A percentile compares a stretch with the other conserved stretches of the same genome.
These are phyloP conservation scores for Campylorhamphus procurvoides DNA, from an alignment of 2,113 vertebrate genomes.

Conservation along the genomic window DNA sequence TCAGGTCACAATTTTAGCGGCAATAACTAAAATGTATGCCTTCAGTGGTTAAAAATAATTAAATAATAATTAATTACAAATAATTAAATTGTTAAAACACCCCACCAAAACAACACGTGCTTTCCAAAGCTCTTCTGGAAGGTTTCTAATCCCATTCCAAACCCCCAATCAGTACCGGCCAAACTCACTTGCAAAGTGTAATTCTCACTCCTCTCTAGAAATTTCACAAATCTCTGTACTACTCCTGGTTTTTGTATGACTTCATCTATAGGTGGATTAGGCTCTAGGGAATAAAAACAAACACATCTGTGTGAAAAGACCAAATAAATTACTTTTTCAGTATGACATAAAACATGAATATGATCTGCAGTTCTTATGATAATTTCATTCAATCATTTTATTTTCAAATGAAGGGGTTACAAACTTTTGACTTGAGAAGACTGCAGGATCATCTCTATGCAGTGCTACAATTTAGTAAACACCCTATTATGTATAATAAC, in stretches of 20 bases:
- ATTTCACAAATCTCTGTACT: constrained; percentile 90
- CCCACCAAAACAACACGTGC: not conserved
- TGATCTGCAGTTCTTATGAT: not conserved
- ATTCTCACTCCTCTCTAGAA: constrained; percentile 89
- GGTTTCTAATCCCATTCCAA: not conserved
- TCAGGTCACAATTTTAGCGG: not conserved
- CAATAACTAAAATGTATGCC: not conserved
- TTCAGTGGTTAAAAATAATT: not conserved
- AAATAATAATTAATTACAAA: not conserved
- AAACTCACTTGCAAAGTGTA: constrained; percentile 88
- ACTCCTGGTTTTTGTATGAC: constrained; percentile 90
- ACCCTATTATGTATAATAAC: not conserved
- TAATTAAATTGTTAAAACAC: not conserved
- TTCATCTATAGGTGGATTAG: constrained; percentile 94
- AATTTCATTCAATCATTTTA: not conserved
- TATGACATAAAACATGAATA: not conserved
- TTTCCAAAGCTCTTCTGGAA: not conserved
- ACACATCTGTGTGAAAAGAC: not conserved
- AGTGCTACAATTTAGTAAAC: not conserved
- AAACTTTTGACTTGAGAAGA: not conserved
- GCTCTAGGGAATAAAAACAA: constrained; percentile 77
- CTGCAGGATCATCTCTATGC: not conserved
- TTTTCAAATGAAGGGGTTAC: not conserved
- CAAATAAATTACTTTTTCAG: not conserved
- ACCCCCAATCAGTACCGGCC: not conserved